Evolutionary conservation across 2,797 vertebrate species (phyloP), one percentile per base, ranked within the genome.

Genomic region (Phrynocephalus vlangalii): DNA sequence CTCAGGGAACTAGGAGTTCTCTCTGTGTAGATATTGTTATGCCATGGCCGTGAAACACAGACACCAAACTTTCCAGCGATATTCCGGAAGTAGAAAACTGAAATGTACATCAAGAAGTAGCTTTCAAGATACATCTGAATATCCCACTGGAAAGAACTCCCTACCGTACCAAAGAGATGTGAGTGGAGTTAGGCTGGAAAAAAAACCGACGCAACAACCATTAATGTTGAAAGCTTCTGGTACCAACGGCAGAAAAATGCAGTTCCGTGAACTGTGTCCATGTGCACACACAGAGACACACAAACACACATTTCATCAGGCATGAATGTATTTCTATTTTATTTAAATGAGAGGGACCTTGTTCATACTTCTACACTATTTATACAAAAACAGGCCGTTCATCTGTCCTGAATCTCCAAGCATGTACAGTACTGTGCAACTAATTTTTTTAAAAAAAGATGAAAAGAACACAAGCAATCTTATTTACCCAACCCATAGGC

Each of bases 51-150:
- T 10, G 48, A 82, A 83, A 85, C 56, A 80, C 50, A 79, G 3
- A 71, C 84, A 75, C 86, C 0, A 3, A 83, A 24, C 87, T 72
- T 72, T 78, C 50, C 82, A 30, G 28, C 90, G 87, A 86, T 30
- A 56, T 83, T 91, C 84, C 82, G 84, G 87, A 63, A 83, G 52
- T 60, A 8, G 0, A n/a, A 79, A 81, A 82, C 6, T 10, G 20
- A 85, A 87, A 82, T 11, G 0, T 48, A 72, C 77, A 6, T 52
- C 86, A 67, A 85, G 90, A 92, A 26, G 66, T 76, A 79, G 77
- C 73, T 93, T 92, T 91, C 82, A 85, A 84, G 70, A 66, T 77
- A 91, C 87, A 79, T 66, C 71, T 87, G 9, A 6, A 4, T 3
- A 60, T 15, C 50, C 66, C 10, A 86, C 92, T 89, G 70, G 63